Conservation (phyloP, 2,797 vertebrate genomes). For the Sandelia bainsii region DNA sequence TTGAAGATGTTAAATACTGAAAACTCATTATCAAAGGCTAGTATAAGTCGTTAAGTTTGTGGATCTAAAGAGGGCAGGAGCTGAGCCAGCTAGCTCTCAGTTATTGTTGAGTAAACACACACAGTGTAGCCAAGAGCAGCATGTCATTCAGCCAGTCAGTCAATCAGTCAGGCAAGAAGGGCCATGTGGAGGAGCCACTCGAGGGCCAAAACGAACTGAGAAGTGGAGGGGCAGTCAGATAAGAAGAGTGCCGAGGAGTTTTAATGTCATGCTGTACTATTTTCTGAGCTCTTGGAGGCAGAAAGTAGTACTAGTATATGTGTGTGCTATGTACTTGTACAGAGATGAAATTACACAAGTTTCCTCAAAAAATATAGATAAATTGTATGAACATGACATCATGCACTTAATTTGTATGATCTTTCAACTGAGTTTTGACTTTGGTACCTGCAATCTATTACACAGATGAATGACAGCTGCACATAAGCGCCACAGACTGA, state of each 20-base stretch:
- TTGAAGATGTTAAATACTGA: neutral
- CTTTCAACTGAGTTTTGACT: neutral
- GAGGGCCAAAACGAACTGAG: conserved; percentile 33
- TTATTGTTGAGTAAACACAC: conserved; percentile 77
- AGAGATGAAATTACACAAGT: neutral
- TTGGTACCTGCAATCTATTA: too few relatives aligned
- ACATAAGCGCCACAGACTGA: conserved; percentile 4
- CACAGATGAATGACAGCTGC: neutral
- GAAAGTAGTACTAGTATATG: neutral
- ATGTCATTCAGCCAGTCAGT: conserved; percentile 54
- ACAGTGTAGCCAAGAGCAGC: conserved; percentile 56
- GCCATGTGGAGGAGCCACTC: conserved; percentile 59
- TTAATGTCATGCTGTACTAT: conserved; percentile 45
- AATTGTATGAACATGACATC: neutral
- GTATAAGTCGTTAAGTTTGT: conserved; percentile 19
- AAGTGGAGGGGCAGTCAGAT: conserved; percentile 44
- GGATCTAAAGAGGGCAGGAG: conserved; percentile 34
- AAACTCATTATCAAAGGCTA: conserved; percentile 12
- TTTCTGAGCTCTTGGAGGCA: conserved; percentile 20
- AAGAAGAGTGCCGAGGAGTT: conserved; percentile 49
- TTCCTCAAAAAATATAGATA: neutral
- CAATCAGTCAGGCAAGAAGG: conserved; percentile 24
- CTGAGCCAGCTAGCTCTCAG: conserved; percentile 58
- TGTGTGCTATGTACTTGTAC: too few relatives aligned
- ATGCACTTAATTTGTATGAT: neutral